A percentile compares a stretch with the other conserved stretches of the same genome.
Evolutionary conservation across 1,140 invertebrate genomes (phyloP).

Genomic region (Neocloeon triangulifer): DNA sequence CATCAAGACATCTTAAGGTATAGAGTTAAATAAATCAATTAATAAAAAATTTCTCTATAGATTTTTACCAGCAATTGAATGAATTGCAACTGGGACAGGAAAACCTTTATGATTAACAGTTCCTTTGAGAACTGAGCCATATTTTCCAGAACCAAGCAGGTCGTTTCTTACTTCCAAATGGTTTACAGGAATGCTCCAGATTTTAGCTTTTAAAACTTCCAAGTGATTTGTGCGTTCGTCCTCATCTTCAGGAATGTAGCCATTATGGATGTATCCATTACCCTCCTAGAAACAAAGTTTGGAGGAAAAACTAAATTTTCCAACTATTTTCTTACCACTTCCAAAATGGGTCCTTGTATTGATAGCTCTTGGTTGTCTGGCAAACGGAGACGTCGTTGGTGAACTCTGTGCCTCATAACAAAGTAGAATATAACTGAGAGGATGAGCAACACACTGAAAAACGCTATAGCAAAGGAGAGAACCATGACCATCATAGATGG

Average conservation of each 20-base stretch:
- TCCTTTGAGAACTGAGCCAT: slow-evolving; percentile 45
- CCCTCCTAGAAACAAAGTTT: slow-evolving; percentile 22
- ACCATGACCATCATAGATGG: slow-evolving; percentile 18
- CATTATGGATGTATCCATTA: slow-evolving; percentile 25
- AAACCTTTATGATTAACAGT: slow-evolving; percentile 30
- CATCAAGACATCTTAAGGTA: slow-evolving; percentile 35
- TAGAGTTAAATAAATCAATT: slow-evolving; percentile 14
- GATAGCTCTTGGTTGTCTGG: slow-evolving; percentile 40
- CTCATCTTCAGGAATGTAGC: slow-evolving; percentile 43
- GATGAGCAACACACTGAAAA: slow-evolving; percentile 30
- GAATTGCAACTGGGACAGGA: slow-evolving; percentile 16
- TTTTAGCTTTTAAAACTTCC: slow-evolving; percentile 43
- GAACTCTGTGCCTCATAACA: slow-evolving; percentile 26
- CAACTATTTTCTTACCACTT: slow-evolving; percentile 25
- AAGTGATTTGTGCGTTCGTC: slow-evolving; percentile 42
- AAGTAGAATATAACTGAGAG: slow-evolving; percentile 32
- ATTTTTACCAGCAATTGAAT: slow-evolving; percentile 18
- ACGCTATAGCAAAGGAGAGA: slow-evolving; percentile 32
- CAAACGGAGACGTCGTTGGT: slow-evolving; percentile 20
- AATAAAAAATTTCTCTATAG: slow-evolving; percentile 7
- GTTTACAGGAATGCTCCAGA: slow-evolving; percentile 46
- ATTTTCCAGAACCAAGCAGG: slow-evolving; percentile 45
- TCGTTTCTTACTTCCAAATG: slow-evolving; percentile 39
- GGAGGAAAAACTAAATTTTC: slow-evolving; percentile 7
- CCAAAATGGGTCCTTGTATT: slow-evolving; percentile 35